These are phyloP conservation scores for Geodia barretti DNA, from an alignment of 37 sponge, comb jelly and placozoan species.

Conservation along the genomic window DNA sequence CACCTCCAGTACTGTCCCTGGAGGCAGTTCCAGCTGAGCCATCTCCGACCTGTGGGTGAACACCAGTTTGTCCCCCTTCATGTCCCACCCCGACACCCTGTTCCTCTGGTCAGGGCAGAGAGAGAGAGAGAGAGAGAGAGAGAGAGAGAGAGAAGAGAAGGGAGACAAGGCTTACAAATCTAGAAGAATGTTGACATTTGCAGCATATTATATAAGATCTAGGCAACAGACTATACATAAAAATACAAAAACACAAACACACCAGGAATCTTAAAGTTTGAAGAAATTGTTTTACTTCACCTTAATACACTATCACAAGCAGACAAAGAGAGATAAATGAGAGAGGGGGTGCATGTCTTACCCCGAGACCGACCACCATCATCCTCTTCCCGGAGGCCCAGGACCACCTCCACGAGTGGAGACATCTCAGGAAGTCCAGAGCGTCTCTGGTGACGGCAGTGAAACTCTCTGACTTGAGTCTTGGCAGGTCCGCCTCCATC, in stretches of 20 bases:
- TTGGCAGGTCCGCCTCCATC: background rate
- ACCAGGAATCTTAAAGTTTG: no score
- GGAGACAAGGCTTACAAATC: no score
- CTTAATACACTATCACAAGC: background rate
- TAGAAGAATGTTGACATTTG: no score
- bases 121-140: background rate
- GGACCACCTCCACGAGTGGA: slow-evolving; percentile 88
- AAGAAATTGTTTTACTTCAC: no score
- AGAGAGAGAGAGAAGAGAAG: no score
- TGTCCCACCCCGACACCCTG: slow-evolving; percentile 46
- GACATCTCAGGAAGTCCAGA: slow-evolving; percentile 46
- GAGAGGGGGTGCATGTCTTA: slow-evolving; percentile 19
- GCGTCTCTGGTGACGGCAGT: slow-evolving; percentile 3
- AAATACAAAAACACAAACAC: no score
- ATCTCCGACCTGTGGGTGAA: slow-evolving; percentile 11
- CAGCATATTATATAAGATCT: no score
- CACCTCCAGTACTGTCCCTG: slow-evolving; percentile 62
- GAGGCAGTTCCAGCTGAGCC: slow-evolving; percentile 49
- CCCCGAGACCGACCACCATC: slow-evolving; percentile 83
- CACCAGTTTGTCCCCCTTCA: slow-evolving; percentile 4
- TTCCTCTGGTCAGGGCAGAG: slow-evolving; percentile 48
- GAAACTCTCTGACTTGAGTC: slow-evolving; percentile 4
- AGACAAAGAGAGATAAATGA: background rate
- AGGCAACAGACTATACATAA: no score
- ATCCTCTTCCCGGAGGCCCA: slow-evolving; percentile 78